phyloP scores from a whole-genome alignment of 2,113 vertebrate genomes.

The Ornithorhynchus anatinus region DNA sequence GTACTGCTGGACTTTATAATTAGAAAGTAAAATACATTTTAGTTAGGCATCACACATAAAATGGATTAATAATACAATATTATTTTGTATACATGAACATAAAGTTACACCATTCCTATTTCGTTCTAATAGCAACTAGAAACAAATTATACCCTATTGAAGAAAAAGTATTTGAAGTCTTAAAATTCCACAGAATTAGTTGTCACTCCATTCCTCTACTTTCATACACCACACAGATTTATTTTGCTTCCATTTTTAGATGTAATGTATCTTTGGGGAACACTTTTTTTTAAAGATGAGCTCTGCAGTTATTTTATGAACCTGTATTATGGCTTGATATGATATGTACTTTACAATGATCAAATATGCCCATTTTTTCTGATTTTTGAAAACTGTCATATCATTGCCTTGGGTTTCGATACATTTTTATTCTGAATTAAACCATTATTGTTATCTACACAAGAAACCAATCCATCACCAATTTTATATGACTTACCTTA shows the following conservation, averaged over 20 bases:
- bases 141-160: neutral
- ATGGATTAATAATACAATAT: neutral
- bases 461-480: conserved; percentile 8
- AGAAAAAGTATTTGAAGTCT: conserved; percentile 21
- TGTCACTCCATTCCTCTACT: neutral
- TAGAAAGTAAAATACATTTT: conserved; percentile 37
- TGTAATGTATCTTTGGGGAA: neutral
- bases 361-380: neutral
- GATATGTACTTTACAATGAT: neutral
- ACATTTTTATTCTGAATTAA: conserved; percentile 15
- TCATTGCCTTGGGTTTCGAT: neutral
- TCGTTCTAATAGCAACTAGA: neutral
- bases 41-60: neutral
- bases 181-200: no score
- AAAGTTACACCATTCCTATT: conserved; percentile 16
- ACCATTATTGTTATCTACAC: neutral
- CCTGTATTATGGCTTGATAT: neutral
- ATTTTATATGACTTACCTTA: neutral
- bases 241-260: neutral
- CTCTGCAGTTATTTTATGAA: neutral
- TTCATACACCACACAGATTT: neutral
- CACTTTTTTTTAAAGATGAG: neutral
- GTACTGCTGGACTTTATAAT: conserved; percentile 18
- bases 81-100: no score
- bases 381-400: neutral